Base-by-base conservation (phyloP, 2,888 invertebrate genomes). In the Aphrophora alni region DNA sequence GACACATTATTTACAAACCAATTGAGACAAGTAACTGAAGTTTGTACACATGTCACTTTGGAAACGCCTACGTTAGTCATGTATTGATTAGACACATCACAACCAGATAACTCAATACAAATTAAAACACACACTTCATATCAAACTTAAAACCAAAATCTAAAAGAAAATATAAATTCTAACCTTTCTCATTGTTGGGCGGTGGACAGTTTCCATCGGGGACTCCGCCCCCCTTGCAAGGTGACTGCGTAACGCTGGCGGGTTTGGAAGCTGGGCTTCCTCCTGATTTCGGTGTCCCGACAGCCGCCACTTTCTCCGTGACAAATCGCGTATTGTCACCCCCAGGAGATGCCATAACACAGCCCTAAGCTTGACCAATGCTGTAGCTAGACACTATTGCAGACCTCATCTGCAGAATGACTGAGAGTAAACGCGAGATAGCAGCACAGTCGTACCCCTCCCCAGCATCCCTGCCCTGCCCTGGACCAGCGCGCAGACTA, bases 191-290 rank as follows among this genome's bases (percentile, higher is more conserved):
- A 5, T 38, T 38, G 27, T 71, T 12, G 75, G 82, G 38, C 44
- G 79, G 82, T 27, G 82, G 75, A 33, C 82, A 82, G 75, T 82
- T 80, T 24, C 80, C 82, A 70, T 82, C 82, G 74, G 82, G 78
- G 12, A 78, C 76, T 51, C 44, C 77, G 17, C 44, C 71, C 21
- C 77, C 77, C 26, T 75, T 80, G 77, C 72, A 78, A 28, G 81
- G 81, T 24, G 78, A 78, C 80, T 76, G 80, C 8, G 72, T 51
- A 21, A 70, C 73, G 44, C 79, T 74, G 51, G 25, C 74, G 25
- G 59, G 59, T 77, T 71, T 80, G 74, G 80, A 74, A 28, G 72
- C 76, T 12, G 71, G 77, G 24, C 73, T 77, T 44, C 77, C 77
- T 77, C 81, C 78, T 27, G 78, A 78, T 75, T 69, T 75, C 44